phyloP scores from a whole-genome alignment of 1,140 invertebrate genomes.

The Coboldia fuscipes region DNA sequence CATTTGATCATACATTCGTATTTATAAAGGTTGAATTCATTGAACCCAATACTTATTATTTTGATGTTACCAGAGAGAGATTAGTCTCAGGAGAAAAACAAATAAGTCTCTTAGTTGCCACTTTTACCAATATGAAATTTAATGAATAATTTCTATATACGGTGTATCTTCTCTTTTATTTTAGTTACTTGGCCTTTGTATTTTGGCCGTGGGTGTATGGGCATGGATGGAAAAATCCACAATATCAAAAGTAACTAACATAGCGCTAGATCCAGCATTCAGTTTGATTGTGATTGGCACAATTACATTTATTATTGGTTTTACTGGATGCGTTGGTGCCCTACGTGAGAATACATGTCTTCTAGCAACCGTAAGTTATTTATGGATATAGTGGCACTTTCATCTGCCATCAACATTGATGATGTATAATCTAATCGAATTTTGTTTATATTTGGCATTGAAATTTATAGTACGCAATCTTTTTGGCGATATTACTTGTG shows the following conservation, averaged over 20 bases:
- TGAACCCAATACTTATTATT: too few species aligned
- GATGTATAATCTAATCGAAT: too few species aligned
- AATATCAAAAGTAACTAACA: slow-evolving; percentile 62
- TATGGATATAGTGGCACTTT: neutral
- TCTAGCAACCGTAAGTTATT: slow-evolving; percentile 55
- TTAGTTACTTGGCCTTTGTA: slow-evolving; percentile 64
- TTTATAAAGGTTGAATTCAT: too few species aligned
- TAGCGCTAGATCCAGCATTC: slow-evolving; percentile 89
- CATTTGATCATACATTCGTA: too few species aligned
- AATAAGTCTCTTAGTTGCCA: too few species aligned
- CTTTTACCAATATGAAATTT: slow-evolving; percentile 2
- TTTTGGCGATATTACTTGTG: slow-evolving; percentile 70
- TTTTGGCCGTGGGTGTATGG: slow-evolving; percentile 83
- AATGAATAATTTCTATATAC: slow-evolving; percentile 4
- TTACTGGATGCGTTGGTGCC: slow-evolving; percentile 93
- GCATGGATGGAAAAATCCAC: slow-evolving; percentile 95
- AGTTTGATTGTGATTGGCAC: slow-evolving; percentile 79
- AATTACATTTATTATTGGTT: slow-evolving; percentile 86
- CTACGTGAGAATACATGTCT: slow-evolving; percentile 73
- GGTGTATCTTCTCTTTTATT: slow-evolving; percentile 23
- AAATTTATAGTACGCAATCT: slow-evolving; percentile 64
- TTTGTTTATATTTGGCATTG: neutral
- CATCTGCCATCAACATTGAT: neutral
- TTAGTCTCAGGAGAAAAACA: too few species aligned
- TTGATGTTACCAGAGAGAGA: too few species aligned